Percentiles rank a stretch among this genome's conserved stretches.
Evolutionary conservation across 1,140 invertebrate species (phyloP).

Genomic region (Agrypnia vestita): DNA sequence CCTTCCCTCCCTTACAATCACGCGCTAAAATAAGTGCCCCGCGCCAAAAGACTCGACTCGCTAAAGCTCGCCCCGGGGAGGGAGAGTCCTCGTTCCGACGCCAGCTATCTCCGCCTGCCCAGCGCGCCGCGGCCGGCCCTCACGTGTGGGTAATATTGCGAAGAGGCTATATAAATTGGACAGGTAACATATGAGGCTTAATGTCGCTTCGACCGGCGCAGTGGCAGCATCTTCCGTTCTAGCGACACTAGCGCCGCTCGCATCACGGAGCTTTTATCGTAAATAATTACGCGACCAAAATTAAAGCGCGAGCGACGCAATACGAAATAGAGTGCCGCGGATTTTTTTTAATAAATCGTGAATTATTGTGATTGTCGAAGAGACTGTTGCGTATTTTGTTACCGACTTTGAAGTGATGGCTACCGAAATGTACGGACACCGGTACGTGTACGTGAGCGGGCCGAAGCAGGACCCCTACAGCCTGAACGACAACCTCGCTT

Average conservation of each 20-base stretch:
- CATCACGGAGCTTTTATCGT: conserved; percentile 35
- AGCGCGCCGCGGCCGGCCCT: neutral
- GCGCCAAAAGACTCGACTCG: neutral
- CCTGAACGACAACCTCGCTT: conserved; percentile 66
- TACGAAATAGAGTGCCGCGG: neutral
- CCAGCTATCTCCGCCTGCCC: too few relatives aligned
- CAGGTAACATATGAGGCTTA: conserved; percentile 52
- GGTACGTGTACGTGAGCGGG: conserved; percentile 64
- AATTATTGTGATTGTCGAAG: neutral
- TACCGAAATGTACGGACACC: conserved; percentile 71
- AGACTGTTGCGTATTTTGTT: neutral
- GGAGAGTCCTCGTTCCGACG: conserved; percentile 7
- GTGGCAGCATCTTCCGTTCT: conserved; percentile 35
- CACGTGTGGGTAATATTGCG: conserved; percentile 45
- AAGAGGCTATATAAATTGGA: conserved; percentile 57
- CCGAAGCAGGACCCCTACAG: conserved; percentile 68
- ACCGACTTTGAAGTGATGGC: conserved; percentile 63
- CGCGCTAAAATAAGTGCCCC: conserved; percentile 7
- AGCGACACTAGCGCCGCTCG: neutral
- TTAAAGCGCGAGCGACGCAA: too few relatives aligned
- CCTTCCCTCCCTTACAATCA: neutral
- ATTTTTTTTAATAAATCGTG: neutral
- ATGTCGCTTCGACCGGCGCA: conserved; percentile 55
- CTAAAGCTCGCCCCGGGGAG: neutral
- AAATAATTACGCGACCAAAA: conserved; percentile 40